These are phyloP conservation scores for Nemapogon koenigi DNA, from an alignment of 2,888 invertebrate genomes.

Conservation along the genomic window DNA sequence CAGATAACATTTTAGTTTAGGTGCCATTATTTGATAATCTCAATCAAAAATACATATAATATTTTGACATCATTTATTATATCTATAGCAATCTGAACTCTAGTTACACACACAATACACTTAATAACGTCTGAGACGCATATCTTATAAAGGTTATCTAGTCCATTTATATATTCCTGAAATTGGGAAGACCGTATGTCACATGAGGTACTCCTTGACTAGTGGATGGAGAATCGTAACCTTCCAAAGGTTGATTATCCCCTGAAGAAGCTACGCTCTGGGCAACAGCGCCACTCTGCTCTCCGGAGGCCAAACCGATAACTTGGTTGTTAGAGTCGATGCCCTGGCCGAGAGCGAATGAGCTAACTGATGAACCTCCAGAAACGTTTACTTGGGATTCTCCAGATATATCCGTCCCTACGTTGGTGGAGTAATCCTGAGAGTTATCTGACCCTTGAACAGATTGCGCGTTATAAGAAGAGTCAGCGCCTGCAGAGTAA, in stretches of 20 bases:
- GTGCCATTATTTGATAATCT: too few species aligned
- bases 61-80: too few species aligned
- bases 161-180: too few species aligned
- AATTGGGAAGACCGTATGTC: slow-evolving; percentile 46
- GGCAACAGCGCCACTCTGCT: background rate
- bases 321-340: slow-evolving; percentile 11
- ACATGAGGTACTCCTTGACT: slow-evolving; percentile 51
- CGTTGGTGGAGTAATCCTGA: background rate
- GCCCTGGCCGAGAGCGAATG: slow-evolving; percentile 17
- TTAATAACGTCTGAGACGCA: too few species aligned
- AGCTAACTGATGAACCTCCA: background rate
- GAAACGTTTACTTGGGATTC: slow-evolving; percentile 9
- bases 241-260: slow-evolving; percentile 21
- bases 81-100: too few species aligned
- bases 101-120: too few species aligned
- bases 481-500: slow-evolving; percentile 11
- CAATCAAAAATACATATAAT: too few species aligned
- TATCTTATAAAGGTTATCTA: too few species aligned
- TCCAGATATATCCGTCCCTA: slow-evolving; percentile 2
- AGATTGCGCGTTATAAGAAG: background rate
- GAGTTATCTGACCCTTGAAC: background rate
- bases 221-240: slow-evolving; percentile 39
- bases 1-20: too few species aligned
- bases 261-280: slow-evolving; percentile 1
- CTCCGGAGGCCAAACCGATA: background rate